Evolutionary conservation across 2,113 vertebrate genomes (phyloP), one percentile per base, ranked within the genome.

Genomic region (Rhinogobius similis): DNA sequence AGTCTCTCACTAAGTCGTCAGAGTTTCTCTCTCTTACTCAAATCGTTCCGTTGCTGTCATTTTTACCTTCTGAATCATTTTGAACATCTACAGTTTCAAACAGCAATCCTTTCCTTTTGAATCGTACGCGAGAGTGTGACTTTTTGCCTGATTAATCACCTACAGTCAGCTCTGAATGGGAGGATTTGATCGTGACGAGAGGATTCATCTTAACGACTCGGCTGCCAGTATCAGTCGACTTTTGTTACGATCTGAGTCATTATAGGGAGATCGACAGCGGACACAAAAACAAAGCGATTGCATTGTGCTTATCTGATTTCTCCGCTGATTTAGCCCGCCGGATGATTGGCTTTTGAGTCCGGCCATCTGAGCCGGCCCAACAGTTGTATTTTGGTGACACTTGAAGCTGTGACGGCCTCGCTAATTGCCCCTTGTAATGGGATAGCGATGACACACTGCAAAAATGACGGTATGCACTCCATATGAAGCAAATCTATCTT

Each of bases 71-170:
- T 13, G 11, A 41, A 41, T 41, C 8, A 41, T 36, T 36, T 3
- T 1, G 1, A 1, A 11, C 39, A 10, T 12, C 39, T 10, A 7
- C 1, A 1, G 10, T 10, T 1, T 41, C 39, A 1, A 5, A 39
- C 1, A 8, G 11, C 7, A 48, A n/a, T 21, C n/a, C 46, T n/a
- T 20, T 6, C 14, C 43, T n/a, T 29, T 18, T 58, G 24, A 29
- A 29, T 24, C 14, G 64, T 36, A 5, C n/a, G n/a, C n/a, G n/a
- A 83, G 67, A 83, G 66, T 70, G 55, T 41, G 61, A 67, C 69
- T 50, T 21, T 11, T 21, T 11, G 23, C 23, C 38, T 48, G 38
- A 65, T 79, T 77, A 72, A 81, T 85, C 77, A 76, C 46, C 11
- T 68, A 70, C 70, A 79, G 58, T 77, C 68, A 76, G 43, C 43